These are phyloP conservation scores for Drosophila pseudoananassae DNA, from an alignment of 1,140 invertebrate genomes.

Conservation along the genomic window DNA sequence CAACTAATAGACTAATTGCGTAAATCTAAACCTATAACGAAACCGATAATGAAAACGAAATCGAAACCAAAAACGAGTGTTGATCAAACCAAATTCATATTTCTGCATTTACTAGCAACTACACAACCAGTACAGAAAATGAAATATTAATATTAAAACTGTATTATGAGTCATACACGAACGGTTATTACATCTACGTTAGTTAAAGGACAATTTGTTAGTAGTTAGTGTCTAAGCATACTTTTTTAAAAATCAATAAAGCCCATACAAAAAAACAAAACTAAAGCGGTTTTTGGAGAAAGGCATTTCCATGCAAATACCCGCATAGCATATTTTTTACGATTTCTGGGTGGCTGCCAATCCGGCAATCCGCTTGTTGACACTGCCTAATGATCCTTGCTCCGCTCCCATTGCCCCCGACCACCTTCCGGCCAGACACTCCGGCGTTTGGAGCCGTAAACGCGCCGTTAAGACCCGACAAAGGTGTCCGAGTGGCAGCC, in stretches of 20 bases:
- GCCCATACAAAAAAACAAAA: constrained; percentile 39
- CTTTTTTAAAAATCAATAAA: constrained; percentile 81
- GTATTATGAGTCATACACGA: constrained; percentile 45
- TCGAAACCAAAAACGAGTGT: constrained; percentile 49
- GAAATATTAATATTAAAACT: constrained; percentile 51
- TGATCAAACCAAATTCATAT: constrained; percentile 74
- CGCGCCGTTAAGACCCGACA: constrained; percentile 46
- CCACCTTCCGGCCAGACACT: constrained; percentile 39
- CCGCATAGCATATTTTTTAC: neutral
- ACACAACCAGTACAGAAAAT: constrained; percentile 50
- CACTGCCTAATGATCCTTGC: constrained; percentile 62
- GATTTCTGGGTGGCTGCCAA: constrained; percentile 33
- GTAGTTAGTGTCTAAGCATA: constrained; percentile 76
- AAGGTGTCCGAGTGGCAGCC: constrained; percentile 49
- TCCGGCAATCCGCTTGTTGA: constrained; percentile 33
- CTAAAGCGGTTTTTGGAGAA: constrained; percentile 2
- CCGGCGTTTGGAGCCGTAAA: constrained; percentile 33
- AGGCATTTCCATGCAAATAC: constrained; percentile 16
- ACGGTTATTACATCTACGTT: constrained; percentile 76
- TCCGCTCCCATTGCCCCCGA: constrained; percentile 5
- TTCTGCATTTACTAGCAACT: constrained; percentile 83
- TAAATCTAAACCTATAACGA: constrained; percentile 63
- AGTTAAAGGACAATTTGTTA: constrained; percentile 82
- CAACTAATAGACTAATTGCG: constrained; percentile 78
- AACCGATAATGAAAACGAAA: constrained; percentile 7